Conservation (phyloP, 2,888 invertebrate genomes). For the Bibio marci region DNA sequence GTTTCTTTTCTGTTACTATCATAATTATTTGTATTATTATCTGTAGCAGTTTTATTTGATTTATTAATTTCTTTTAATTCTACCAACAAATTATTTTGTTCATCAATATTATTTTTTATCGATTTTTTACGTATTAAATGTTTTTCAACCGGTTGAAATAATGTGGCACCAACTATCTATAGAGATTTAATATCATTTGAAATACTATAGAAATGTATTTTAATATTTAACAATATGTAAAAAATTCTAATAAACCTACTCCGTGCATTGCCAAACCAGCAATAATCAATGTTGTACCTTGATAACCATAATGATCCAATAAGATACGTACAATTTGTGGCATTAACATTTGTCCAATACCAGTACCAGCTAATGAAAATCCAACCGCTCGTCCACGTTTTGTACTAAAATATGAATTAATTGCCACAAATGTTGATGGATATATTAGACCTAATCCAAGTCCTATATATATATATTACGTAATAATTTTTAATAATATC, state of each 20-base stretch:
- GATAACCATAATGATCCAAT: constrained; percentile 44
- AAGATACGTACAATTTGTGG: constrained; percentile 51
- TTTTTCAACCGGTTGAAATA: constrained; percentile 41
- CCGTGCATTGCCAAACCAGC: constrained; percentile 45
- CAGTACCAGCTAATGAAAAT: constrained; percentile 56
- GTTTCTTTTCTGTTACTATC: too few relatives aligned
- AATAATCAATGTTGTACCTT: constrained; percentile 43
- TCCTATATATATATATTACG: constrained; percentile 12
- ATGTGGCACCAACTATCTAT: constrained; percentile 37
- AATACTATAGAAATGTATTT: not conserved
- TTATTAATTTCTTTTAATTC: constrained; percentile 18
- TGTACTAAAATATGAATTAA: constrained; percentile 50
- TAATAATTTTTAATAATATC: not conserved
- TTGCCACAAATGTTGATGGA: constrained; percentile 51
- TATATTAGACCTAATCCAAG: constrained; percentile 52
- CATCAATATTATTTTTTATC: constrained; percentile 22
- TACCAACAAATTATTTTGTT: too few relatives aligned
- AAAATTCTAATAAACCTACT: constrained; percentile 34
- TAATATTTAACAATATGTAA: too few relatives aligned
- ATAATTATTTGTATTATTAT: constrained; percentile 5
- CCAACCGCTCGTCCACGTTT: constrained; percentile 57
- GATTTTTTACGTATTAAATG: constrained; percentile 31
- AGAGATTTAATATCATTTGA: constrained; percentile 2
- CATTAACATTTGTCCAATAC: constrained; percentile 56
- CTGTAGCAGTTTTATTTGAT: constrained; percentile 4